A percentile compares a stretch with the other conserved stretches of the same genome.
Evolutionary conservation across 2,113 vertebrate species (phyloP).

Genomic region (Gadus macrocephalus): DNA sequence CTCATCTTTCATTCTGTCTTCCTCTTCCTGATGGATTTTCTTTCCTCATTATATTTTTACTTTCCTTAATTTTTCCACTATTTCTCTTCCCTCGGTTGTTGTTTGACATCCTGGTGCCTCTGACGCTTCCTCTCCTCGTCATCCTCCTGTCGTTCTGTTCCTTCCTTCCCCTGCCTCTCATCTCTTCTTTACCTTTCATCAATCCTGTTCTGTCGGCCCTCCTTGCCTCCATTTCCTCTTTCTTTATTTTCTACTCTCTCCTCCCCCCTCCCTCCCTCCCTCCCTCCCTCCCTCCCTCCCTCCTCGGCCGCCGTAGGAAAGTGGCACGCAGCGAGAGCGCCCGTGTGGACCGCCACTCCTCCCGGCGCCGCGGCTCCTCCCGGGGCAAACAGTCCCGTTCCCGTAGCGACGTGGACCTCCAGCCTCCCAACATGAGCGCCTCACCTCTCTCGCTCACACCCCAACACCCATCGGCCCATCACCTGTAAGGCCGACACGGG

Average conservation of each 20-base stretch:
- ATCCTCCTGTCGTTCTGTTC: not conserved
- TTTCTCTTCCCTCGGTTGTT: conserved; percentile 2
- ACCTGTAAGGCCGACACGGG: conserved; percentile 66
- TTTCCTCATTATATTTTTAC: conserved; percentile 16
- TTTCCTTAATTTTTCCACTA: conserved; percentile 10
- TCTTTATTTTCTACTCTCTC: not conserved
- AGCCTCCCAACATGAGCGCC: conserved; percentile 62
- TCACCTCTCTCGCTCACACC: conserved; percentile 60
- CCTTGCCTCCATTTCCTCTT: not conserved
- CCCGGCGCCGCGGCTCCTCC: conserved; percentile 77
- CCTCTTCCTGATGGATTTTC: conserved; percentile 23
- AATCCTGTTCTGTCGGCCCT: not conserved
- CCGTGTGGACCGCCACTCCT: conserved; percentile 81
- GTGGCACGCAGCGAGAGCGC: conserved; percentile 87
- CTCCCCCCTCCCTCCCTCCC: not conserved
- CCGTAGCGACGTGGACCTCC: conserved; percentile 91
- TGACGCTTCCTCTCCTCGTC: not conserved
- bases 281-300: not conserved
- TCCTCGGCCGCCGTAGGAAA: conserved; percentile 62
- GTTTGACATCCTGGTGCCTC: not conserved
- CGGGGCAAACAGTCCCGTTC: conserved; percentile 86
- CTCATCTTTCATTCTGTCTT: conserved; percentile 32
- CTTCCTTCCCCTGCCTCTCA: not conserved
- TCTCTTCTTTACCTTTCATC: not conserved
- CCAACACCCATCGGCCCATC: conserved; percentile 44